These are phyloP conservation scores for Morone saxatilis DNA, from an alignment of 2,113 vertebrate species.

Conservation along the genomic window DNA sequence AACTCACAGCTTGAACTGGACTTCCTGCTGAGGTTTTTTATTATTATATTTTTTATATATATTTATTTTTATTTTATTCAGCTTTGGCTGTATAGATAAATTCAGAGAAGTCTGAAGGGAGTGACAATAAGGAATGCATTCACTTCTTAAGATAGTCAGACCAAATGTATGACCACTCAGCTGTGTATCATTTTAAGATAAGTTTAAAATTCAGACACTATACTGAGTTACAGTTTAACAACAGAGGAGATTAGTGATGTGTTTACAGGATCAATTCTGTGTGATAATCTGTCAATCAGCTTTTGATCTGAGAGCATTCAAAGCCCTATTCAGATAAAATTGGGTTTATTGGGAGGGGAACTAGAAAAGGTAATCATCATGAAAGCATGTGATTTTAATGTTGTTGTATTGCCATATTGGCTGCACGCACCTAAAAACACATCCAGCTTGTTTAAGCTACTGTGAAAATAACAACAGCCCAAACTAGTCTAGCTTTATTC, in stretches of 20 bases:
- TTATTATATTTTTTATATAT: no score
- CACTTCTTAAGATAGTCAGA: not conserved
- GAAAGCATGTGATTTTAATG: constrained; percentile 1
- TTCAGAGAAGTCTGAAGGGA: not conserved
- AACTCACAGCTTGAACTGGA: not conserved
- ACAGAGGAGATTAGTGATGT: not conserved
- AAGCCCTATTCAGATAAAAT: not conserved
- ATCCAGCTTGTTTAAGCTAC: not conserved
- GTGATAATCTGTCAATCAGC: not conserved
- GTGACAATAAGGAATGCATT: not conserved
- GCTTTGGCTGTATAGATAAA: not conserved
- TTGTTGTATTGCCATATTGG: not conserved
- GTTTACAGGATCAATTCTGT: not conserved
- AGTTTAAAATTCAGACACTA: not conserved
- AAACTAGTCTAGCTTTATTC: not conserved
- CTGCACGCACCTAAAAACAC: constrained; percentile 9
- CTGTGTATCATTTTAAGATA: not conserved
- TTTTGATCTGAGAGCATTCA: not conserved
- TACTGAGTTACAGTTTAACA: not conserved
- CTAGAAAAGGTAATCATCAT: not conserved
- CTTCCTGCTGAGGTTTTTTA: not conserved
- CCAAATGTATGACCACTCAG: not conserved
- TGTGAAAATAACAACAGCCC: constrained; percentile 3
- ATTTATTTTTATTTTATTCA: not conserved
- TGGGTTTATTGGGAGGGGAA: not conserved